Percentiles rank a stretch among this genome's conserved stretches.
These are phyloP conservation scores for Drosophila burlai DNA, from an alignment of 1,140 invertebrate genomes.

Conservation along the genomic window DNA sequence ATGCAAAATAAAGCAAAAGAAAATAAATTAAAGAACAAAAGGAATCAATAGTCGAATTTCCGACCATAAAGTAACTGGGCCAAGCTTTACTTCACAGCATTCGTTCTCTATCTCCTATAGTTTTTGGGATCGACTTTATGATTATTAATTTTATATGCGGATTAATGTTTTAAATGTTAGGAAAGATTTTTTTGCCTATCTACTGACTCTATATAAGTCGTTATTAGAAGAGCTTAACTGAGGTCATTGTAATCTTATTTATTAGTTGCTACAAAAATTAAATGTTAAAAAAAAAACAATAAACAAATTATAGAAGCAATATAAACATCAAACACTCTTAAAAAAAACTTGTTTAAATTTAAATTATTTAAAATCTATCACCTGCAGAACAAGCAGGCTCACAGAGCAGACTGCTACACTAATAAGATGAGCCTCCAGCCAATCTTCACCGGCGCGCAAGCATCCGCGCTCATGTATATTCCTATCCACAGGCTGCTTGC, in stretches of 20 bases:
- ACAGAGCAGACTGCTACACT: slow-evolving; percentile 94
- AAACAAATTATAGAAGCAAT: background rate
- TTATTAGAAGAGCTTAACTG: background rate
- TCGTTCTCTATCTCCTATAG: too few species aligned
- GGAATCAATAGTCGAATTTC: background rate
- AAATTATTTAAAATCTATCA: slow-evolving; percentile 78
- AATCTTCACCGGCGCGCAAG: slow-evolving; percentile 95
- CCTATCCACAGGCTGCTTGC: slow-evolving; percentile 90
- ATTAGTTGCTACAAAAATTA: too few species aligned
- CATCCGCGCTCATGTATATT: slow-evolving; percentile 98
- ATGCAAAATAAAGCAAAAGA: slow-evolving; percentile 19
- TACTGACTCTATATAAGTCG: background rate
- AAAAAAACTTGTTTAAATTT: background rate
- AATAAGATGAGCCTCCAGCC: slow-evolving; percentile 96
- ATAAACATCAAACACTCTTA: background rate
- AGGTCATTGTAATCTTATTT: background rate
- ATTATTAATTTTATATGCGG: too few species aligned
- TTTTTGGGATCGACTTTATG: background rate
- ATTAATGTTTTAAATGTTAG: background rate
- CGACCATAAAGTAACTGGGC: background rate
- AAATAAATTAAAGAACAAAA: slow-evolving; percentile 16
- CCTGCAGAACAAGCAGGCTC: slow-evolving; percentile 93
- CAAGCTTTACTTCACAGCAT: background rate
- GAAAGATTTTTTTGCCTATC: background rate
- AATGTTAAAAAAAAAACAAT: too few species aligned